These are phyloP conservation scores for Octodonta nipae DNA, from an alignment of 2,888 invertebrate genomes.

Conservation along the genomic window DNA sequence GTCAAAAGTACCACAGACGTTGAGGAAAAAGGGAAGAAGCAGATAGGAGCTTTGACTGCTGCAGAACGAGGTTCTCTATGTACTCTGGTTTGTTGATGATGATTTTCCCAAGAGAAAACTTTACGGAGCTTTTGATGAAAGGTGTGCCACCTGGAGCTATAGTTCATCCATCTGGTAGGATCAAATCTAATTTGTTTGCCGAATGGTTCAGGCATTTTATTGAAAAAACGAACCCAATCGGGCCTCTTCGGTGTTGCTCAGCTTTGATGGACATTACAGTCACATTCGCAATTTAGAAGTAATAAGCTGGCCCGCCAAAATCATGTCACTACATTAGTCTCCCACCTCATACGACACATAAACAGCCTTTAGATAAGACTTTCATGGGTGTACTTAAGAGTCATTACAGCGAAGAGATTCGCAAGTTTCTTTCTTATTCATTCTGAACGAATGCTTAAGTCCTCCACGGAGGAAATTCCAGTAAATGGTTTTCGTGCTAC, in stretches of 20 bases:
- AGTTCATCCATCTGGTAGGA: background rate
- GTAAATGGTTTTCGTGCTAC: background rate
- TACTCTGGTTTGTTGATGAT: background rate
- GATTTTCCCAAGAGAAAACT: background rate
- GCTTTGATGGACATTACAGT: background rate
- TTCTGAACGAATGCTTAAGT: background rate
- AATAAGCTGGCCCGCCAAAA: background rate
- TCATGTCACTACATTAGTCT: background rate
- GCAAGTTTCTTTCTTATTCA: background rate
- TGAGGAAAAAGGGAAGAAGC: background rate
- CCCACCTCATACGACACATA: background rate
- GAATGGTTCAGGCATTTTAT: too few species aligned
- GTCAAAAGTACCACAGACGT: too few species aligned
- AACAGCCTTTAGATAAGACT: background rate
- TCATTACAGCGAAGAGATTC: background rate
- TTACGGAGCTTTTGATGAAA: background rate
- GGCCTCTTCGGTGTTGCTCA: background rate
- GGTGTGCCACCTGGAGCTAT: background rate
- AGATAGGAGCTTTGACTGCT: background rate
- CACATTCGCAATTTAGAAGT: background rate
- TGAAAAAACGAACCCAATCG: background rate
- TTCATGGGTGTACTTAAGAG: background rate
- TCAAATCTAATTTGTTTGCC: background rate
- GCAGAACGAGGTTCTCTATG: background rate
- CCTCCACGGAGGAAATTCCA: background rate